Conservation (phyloP, 2,113 vertebrate genomes). For the Centropus bengalensis region DNA sequence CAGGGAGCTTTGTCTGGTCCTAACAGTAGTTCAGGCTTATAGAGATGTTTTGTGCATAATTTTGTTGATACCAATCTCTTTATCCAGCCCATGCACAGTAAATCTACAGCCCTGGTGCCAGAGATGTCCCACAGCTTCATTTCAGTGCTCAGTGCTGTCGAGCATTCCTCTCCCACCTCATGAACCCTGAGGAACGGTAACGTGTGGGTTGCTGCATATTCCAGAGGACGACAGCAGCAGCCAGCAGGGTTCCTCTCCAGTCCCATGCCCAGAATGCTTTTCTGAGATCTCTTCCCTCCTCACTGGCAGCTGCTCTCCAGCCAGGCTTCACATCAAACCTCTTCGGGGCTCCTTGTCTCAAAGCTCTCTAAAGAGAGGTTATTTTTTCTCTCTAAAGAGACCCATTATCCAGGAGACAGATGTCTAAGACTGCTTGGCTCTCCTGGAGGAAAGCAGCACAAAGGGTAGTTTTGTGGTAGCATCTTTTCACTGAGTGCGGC, state of each 20-base stretch:
- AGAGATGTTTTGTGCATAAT: neutral
- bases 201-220: fast-evolving
- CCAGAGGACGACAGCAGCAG: neutral
- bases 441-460: neutral
- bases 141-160: neutral
- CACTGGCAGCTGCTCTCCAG: neutral
- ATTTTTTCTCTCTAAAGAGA: neutral
- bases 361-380: neutral
- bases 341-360: neutral
- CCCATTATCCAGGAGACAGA: neutral
- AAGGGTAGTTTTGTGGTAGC: neutral
- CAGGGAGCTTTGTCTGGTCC: neutral
- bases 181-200: neutral
- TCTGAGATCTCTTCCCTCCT: neutral
- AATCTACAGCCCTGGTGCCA: neutral
- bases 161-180: neutral
- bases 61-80: neutral
- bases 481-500: neutral
- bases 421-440: neutral
- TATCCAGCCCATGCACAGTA: neutral
- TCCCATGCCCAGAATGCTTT: neutral
- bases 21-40: neutral
- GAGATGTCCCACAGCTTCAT: neutral
- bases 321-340: neutral
- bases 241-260: too few species aligned